These are phyloP conservation scores for Habrosyne pyritoides DNA, from an alignment of 2,888 invertebrate species.

Conservation along the genomic window DNA sequence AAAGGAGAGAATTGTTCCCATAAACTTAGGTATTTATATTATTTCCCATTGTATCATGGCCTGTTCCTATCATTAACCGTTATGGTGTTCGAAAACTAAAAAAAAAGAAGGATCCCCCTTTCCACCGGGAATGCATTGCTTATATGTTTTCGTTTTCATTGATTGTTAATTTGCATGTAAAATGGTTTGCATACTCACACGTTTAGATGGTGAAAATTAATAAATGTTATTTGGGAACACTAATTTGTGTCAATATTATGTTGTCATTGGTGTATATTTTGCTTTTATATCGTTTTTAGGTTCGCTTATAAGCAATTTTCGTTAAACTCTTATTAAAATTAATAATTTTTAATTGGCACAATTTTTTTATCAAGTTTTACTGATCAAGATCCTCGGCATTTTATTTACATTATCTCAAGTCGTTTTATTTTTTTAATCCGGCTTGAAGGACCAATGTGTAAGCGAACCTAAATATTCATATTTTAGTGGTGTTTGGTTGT, in stretches of 20 bases:
- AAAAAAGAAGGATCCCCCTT: constrained; percentile 46
- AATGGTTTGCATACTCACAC: constrained; percentile 77
- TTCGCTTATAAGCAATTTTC: constrained; percentile 44
- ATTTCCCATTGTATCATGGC: constrained; percentile 70
- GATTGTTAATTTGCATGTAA: constrained; percentile 80
- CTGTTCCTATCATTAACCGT: constrained; percentile 69
- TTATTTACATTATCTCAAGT: no score
- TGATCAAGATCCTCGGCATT: not conserved
- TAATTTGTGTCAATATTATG: constrained; percentile 40
- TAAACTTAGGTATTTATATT: constrained; percentile 67
- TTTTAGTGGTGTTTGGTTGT: constrained; percentile 24
- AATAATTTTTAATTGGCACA: no score
- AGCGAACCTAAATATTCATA: constrained; percentile 17
- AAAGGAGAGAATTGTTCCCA: constrained; percentile 50
- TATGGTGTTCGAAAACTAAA: constrained; percentile 13
- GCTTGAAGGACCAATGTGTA: constrained; percentile 4
- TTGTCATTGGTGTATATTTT: constrained; percentile 53
- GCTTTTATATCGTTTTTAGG: constrained; percentile 45
- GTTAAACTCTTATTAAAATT: not conserved
- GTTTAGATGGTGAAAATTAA: constrained; percentile 41
- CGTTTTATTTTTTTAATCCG: not conserved
- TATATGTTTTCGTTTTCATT: constrained; percentile 62
- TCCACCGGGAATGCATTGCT: constrained; percentile 72
- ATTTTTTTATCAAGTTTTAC: not conserved
- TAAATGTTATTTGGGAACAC: constrained; percentile 47